A percentile compares a stretch with the other conserved stretches of the same genome.
These are phyloP conservation scores for Cryptus armator DNA, from an alignment of 2,888 invertebrate genomes.

Conservation along the genomic window DNA sequence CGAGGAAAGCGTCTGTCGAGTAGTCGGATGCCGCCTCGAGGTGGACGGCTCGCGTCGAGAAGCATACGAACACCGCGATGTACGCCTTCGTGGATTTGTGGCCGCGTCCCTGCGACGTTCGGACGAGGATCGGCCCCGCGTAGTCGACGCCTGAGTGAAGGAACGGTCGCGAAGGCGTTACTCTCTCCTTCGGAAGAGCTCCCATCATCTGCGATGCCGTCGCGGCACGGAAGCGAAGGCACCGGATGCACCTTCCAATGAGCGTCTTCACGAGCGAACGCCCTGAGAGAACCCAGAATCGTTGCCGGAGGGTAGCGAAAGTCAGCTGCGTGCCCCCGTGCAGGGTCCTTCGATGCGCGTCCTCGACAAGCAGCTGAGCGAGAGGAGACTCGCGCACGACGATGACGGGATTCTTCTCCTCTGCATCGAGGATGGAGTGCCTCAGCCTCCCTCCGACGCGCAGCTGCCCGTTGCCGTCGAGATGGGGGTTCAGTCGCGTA, in stretches of 20 bases:
- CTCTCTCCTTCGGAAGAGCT: slow-evolving; percentile 11
- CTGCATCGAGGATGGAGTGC: slow-evolving; percentile 15
- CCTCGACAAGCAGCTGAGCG: slow-evolving; percentile 14
- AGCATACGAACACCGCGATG: slow-evolving; percentile 70
- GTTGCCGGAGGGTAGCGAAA: slow-evolving; percentile 49
- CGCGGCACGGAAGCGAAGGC: not conserved
- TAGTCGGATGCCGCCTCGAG: slow-evolving; percentile 68
- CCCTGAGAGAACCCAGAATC: slow-evolving; percentile 8
- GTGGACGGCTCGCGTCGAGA: slow-evolving; percentile 68
- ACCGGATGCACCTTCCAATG: not conserved
- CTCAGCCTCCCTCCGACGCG: slow-evolving; percentile 58
- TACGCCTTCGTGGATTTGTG: slow-evolving; percentile 61
- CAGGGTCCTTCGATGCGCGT: slow-evolving; percentile 5
- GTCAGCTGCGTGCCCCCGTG: slow-evolving; percentile 37
- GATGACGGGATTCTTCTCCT: not conserved
- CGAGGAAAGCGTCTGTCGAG: slow-evolving; percentile 68
- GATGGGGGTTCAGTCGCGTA: slow-evolving; percentile 32
- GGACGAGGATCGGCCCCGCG: slow-evolving; percentile 46
- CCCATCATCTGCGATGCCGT: slow-evolving; percentile 37
- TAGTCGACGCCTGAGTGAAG: slow-evolving; percentile 61
- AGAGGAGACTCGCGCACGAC: slow-evolving; percentile 21
- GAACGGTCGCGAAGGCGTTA: slow-evolving; percentile 63
- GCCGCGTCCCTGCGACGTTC: slow-evolving; percentile 7
- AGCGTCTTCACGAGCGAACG: slow-evolving; percentile 1
- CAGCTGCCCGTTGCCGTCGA: slow-evolving; percentile 40